phyloP scores from a whole-genome alignment of 2,113 vertebrate genomes.

The Piaya cayana region DNA sequence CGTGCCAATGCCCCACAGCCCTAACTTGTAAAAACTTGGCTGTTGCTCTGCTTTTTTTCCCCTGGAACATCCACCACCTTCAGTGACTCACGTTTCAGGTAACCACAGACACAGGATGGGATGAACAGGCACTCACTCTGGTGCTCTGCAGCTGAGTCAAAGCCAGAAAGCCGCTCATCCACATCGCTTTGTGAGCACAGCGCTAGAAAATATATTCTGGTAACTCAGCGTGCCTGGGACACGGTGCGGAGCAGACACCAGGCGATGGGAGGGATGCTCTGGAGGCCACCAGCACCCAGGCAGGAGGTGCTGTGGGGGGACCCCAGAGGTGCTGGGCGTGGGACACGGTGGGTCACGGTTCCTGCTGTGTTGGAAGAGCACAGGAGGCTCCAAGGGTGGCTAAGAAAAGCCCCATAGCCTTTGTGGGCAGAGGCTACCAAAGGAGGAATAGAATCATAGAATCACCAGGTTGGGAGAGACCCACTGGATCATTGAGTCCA shows the following conservation, averaged over 20 bases:
- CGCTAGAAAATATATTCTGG: not conserved
- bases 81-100: not conserved
- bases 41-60: not conserved
- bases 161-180: rapidly evolving
- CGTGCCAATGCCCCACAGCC: not conserved
- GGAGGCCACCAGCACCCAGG: rapidly evolving
- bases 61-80: not conserved
- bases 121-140: not conserved
- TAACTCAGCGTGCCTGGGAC: not conserved
- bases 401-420: rapidly evolving
- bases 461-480: no score
- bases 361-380: no score
- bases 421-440: not conserved
- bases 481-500: no score
- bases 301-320: not conserved
- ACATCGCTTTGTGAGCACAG: rapidly evolving
- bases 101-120: not conserved
- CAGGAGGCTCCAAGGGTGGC: not conserved
- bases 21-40: not conserved
- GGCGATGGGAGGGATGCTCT: not conserved
- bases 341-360: rapidly evolving
- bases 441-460: no score
- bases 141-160: not conserved
- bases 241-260: not conserved
- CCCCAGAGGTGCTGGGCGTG: not conserved